These are phyloP conservation scores for Antrozous pallidus DNA, from an alignment of 2,797 vertebrate genomes.

Conservation along the genomic window DNA sequence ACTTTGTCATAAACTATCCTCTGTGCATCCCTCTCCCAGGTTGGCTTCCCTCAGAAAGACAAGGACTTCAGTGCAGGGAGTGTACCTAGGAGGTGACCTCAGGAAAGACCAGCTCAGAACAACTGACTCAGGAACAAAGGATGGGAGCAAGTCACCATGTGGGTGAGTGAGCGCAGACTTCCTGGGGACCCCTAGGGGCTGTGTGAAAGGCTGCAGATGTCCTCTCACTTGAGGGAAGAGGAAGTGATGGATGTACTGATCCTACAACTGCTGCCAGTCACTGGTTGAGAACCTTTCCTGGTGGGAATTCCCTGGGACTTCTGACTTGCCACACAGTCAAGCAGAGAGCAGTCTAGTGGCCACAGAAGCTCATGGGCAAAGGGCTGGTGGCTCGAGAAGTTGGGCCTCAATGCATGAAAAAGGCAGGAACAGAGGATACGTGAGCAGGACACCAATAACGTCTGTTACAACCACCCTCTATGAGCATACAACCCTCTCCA, in stretches of 20 bases:
- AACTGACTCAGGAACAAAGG: not conserved
- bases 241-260: fast-evolving
- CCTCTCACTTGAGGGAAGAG: not conserved
- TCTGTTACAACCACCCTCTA: not conserved
- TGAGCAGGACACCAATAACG: not conserved
- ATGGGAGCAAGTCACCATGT: not conserved
- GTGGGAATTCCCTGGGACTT: not conserved
- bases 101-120: not conserved
- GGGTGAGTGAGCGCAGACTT: not conserved
- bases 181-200: too few relatives aligned
- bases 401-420: not conserved
- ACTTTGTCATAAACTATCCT: not conserved
- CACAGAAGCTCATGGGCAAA: not conserved
- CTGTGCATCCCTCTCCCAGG: not conserved
- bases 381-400: not conserved
- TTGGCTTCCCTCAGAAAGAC: not conserved
- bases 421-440: not conserved
- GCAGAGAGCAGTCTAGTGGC: not conserved
- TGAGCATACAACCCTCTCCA: not conserved
- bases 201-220: not conserved
- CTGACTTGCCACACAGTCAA: not conserved
- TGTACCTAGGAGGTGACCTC: not conserved
- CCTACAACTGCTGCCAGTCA: not conserved
- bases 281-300: not conserved
- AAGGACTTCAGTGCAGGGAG: not conserved